Evolutionary conservation across 2,113 vertebrate species (phyloP).

Genomic region (Laticauda laticaudata): DNA sequence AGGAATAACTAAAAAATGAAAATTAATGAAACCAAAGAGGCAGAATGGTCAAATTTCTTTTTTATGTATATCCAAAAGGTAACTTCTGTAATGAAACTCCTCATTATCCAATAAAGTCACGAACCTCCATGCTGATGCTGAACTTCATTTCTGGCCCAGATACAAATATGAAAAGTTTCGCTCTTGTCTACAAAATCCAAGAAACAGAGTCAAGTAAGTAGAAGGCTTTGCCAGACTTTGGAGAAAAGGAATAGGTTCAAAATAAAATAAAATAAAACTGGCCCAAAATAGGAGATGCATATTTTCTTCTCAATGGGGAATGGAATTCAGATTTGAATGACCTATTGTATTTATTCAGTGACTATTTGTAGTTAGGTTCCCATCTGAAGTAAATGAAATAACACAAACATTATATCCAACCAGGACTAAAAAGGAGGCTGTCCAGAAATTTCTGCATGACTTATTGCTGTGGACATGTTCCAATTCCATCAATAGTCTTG

Average conservation of each 20-base stretch:
- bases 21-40: neutral
- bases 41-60: neutral
- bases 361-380: neutral
- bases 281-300: neutral
- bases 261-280: neutral
- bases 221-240: neutral
- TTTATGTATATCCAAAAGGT: constrained; percentile 11
- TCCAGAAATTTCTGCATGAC: neutral
- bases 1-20: neutral
- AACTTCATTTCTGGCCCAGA: neutral
- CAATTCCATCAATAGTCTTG: neutral
- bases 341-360: neutral
- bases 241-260: neutral
- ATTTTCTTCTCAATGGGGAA: neutral
- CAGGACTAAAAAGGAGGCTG: neutral
- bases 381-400: neutral
- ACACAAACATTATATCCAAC: neutral
- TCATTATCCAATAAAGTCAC: constrained; percentile 6
- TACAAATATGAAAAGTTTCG: constrained; percentile 18
- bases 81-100: neutral
- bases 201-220: neutral
- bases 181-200: neutral
- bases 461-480: neutral
- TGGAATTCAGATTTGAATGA: neutral
- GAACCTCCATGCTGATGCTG: neutral